Evolutionary conservation across 2,797 vertebrate species (phyloP), one percentile per base, ranked within the genome.

Genomic region (Epinephelus malabaricus): DNA sequence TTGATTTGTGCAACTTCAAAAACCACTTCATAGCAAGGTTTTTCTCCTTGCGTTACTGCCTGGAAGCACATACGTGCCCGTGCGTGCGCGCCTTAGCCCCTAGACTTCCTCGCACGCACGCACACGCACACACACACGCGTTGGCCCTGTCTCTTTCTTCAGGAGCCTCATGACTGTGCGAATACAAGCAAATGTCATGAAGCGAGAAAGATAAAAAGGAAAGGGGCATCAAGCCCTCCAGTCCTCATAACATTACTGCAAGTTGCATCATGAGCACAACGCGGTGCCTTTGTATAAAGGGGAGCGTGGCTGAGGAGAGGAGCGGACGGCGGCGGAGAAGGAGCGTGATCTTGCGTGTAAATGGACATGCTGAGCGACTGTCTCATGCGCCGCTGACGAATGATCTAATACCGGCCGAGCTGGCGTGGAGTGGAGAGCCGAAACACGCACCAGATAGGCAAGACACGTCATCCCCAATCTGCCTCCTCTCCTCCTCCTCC

Each of bases 211-310:
- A 85, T 83, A 67, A 87, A 90, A 90, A 66, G 61, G 25, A 71
- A 82, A 64, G 9, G 73, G 60, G 73, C 79, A 83, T 83, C 78
- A 54, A 72, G 74, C 72, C 82, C 71, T 79, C 69, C 66, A 43
- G 79, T 73, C 66, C 47, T 86, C 65, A 84, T 49, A 85, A 78
- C 82, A 72, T 95, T 93, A 76, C 93, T 73, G 60, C 62, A 38
- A 74, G 87, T 94, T 94, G 84, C 93, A 87, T 94, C 92, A 94
- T 76, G 85, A 88, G 69, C 82, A 73, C 91, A 85, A 80, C 78
- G 64, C 71, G 25, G 66, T 18, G 73, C 81, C 71, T 84, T 79
- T 58, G 25, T 51, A 83, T 61, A 74, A 76, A 58, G 61, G 61
- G 23, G 73, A 68, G 65, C 30, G 60, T 21, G 61, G 25, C 11